phyloP scores from a whole-genome alignment of 2,888 invertebrate genomes.

The Troides helena region DNA sequence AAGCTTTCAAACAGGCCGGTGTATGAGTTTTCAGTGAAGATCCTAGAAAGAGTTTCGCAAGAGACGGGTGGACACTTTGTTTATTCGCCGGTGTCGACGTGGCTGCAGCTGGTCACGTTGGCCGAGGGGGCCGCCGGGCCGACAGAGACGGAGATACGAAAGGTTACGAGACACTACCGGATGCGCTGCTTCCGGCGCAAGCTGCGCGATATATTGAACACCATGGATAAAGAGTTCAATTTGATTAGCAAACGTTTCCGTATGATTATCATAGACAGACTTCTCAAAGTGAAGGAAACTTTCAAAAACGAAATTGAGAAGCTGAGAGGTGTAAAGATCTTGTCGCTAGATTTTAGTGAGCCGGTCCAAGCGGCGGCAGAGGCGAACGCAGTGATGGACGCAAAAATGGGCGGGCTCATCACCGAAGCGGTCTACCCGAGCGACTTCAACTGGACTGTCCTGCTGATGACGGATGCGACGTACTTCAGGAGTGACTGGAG shows the following conservation, averaged over 20 bases:
- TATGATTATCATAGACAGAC: slow-evolving; percentile 50
- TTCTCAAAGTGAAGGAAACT: slow-evolving; percentile 46
- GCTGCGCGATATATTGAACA: slow-evolving; percentile 43
- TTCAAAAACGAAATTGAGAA: slow-evolving; percentile 45
- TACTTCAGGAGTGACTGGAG: slow-evolving; percentile 56
- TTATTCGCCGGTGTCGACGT: slow-evolving; percentile 59
- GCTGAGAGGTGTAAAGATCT: slow-evolving; percentile 45
- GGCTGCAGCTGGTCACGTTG: slow-evolving; percentile 56
- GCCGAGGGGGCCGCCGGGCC: slow-evolving; percentile 53
- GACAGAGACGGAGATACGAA: slow-evolving; percentile 53
- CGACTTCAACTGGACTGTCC: slow-evolving; percentile 50
- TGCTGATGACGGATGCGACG: slow-evolving; percentile 53
- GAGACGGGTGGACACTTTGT: slow-evolving; percentile 57
- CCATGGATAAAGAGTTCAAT: slow-evolving; percentile 43
- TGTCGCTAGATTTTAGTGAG: slow-evolving; percentile 49
- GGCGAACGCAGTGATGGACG: slow-evolving; percentile 46
- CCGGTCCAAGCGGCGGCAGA: slow-evolving; percentile 39
- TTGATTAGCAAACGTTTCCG: slow-evolving; percentile 44
- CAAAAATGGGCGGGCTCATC: slow-evolving; percentile 43
- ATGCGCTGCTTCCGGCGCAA: slow-evolving; percentile 52
- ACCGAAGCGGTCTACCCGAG: slow-evolving; percentile 42
- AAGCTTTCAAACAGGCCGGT: slow-evolving; percentile 47
- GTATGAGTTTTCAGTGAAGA: slow-evolving; percentile 54
- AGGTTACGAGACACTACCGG: slow-evolving; percentile 48
- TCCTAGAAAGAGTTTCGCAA: slow-evolving; percentile 53